Conservation (phyloP, 2,113 vertebrate species). For the Pao palembangensis region DNA sequence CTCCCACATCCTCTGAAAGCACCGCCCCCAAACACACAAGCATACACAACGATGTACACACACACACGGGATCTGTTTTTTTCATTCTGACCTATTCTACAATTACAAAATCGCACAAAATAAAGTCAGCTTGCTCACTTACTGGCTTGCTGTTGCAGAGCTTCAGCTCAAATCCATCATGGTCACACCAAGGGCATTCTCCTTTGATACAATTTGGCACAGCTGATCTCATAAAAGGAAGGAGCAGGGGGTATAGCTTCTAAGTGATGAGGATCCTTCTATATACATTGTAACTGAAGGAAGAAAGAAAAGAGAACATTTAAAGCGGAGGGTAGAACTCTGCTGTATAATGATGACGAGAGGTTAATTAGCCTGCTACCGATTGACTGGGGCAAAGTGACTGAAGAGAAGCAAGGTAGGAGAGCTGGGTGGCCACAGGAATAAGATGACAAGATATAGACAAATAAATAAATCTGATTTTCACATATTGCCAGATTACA, state of each 20-base stretch:
- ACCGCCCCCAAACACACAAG: slow-evolving; percentile 19
- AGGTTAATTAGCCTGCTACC: slow-evolving; percentile 65
- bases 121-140: slow-evolving; percentile 36
- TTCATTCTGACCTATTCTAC: slow-evolving; percentile 19
- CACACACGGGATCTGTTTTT: slow-evolving; percentile 13
- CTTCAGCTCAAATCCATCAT: slow-evolving; percentile 47
- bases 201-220: slow-evolving; percentile 38
- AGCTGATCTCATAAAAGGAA: slow-evolving; percentile 32
- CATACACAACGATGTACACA: background rate
- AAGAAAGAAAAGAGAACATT: slow-evolving; percentile 17
- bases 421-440: slow-evolving; percentile 1
- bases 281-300: background rate
- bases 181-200: slow-evolving; percentile 66
- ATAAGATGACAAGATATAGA: background rate
- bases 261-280: slow-evolving; percentile 17
- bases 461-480: no score
- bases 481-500: no score
- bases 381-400: slow-evolving; percentile 70
- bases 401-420: slow-evolving; percentile 17
- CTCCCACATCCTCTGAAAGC: slow-evolving; percentile 38
- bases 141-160: slow-evolving; percentile 55
- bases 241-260: slow-evolving; percentile 22
- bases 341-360: slow-evolving; percentile 62
- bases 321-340: slow-evolving; percentile 31
- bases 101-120: slow-evolving; percentile 8